Evolutionary conservation across 1,140 invertebrate genomes (phyloP), one percentile per base, ranked within the genome.

Genomic region (Amphibalanus amphitrite): DNA sequence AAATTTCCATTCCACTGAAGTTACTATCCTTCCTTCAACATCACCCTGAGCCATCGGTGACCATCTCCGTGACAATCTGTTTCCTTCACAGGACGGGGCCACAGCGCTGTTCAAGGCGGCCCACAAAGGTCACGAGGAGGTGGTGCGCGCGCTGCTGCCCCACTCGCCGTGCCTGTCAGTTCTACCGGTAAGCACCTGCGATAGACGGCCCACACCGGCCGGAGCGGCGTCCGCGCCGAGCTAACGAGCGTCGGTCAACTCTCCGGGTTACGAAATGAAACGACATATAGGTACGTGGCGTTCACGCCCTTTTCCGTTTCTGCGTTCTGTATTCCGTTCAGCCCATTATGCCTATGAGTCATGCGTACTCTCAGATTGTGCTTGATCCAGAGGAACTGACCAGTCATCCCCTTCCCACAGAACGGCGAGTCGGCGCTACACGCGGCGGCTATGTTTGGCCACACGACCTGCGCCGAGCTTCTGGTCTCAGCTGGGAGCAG

Each of bases 81-180:
- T 69, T 73, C 69, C 68, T 72, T 82, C 83, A 33, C 79, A 91
- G 87, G 91, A 95, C 81, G 93, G 93, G 25, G 92, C 91, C 28
- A 95, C 93, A 0, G 88, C 93, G 6, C 81, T 97, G 29, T 95
- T 95, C 79, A 95, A 96, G 82, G 93, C 93, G 1, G 86, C 90
- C 29, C 93, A 96, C 79, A 95, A 96, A 82, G 93, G 93, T 0
- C 92, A 95, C 78, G 81, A 87, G 6, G 88, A 89, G 59, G 91
- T 95, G n/a, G 87, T 93, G 0, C 85, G 86, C 0, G 90, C 92
- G 79, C 81, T 97, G 71, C 84, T 95, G 13, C 90, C 89, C 78
- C 88, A 90, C 77, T 87, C 88, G 74, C 91, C 93, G 23, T 87
- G 86, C 75, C 80, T 93, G 25, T 89, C 87, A 69, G 76, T 94